Base-by-base conservation (phyloP, 2,797 vertebrate genomes). In the Macropus fuliginosus region DNA sequence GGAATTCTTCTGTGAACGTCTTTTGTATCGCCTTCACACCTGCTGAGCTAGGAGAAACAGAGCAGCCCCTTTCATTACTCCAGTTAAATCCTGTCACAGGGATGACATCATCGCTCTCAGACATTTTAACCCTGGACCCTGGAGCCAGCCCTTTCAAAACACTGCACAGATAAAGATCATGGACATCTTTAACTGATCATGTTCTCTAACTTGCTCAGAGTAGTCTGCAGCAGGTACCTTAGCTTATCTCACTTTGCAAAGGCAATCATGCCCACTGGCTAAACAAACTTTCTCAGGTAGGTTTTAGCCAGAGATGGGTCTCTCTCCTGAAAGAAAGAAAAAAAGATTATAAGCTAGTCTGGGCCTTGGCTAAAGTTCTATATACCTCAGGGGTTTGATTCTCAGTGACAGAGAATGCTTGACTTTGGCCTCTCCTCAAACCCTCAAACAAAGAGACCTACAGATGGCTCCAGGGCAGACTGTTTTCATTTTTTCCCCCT, bases 51-150 rank as follows among this genome's bases (percentile, higher is more conserved):
- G 91, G 92, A 94, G 91, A 97, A 97, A 95, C 46, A 94, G 94
- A 98, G 97, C 92, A 95, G 92, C 66, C 92, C 81, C 96, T 97
- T 97, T 97, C 97, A 97, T 96, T 97, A 96, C 96, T 94, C 87
- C 93, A 94, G 90, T 97, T 96, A 94, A 97, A 97, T 90, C 95
- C 91, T 98, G 94, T 96, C 95, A 91, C 90, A 57, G 92, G 93
- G 89, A 91, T 97, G 95, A 97, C 91, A 94, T 97, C 98, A 97
- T 93, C 94, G 55, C 94, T 95, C 90, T 16, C 56, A 95, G 95
- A 92, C 62, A 59, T 92, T 97, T 96, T 93, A 93, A 91, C 91
- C 89, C 66, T 14, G 56, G 91, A 34, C 54, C 94, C 29, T 90
- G 55, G 87, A 96, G 92, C 66, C 92, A 95, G 46, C 66, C 46